Conservation (phyloP, 2,113 vertebrate genomes). For the Pseudorhombus dupliciocellatus region DNA sequence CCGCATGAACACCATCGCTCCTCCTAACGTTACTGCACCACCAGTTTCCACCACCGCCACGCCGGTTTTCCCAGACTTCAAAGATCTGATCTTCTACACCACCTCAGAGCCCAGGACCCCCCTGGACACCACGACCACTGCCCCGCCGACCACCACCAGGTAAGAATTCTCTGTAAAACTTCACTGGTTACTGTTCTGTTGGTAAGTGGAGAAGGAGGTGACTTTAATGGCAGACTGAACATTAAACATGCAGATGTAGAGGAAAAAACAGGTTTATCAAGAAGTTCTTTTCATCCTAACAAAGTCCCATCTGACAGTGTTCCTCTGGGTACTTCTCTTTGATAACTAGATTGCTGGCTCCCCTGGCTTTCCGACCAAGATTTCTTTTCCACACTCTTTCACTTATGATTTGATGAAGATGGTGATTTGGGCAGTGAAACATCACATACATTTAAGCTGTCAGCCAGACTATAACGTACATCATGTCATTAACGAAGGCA, state of each 20-base stretch:
- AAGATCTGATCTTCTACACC: constrained; percentile 49
- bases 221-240: background rate
- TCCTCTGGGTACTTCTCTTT: constrained; percentile 9
- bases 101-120: constrained; percentile 47
- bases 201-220: background rate
- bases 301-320: background rate
- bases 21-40: constrained; percentile 37
- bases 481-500: constrained; percentile 1
- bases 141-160: constrained; percentile 38
- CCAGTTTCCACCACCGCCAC: constrained; percentile 21
- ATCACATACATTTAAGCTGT: constrained; percentile 38
- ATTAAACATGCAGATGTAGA: background rate
- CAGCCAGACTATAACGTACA: constrained; percentile 8
- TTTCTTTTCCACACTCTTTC: constrained; percentile 12
- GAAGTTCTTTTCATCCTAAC: background rate
- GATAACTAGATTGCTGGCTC: constrained; percentile 5
- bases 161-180: too few species aligned
- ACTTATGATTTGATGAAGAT: constrained; percentile 26
- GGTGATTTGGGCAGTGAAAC: constrained; percentile 25
- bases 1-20: constrained; percentile 73
- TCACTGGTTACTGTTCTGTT: background rate
- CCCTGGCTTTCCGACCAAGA: background rate
- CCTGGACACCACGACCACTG: constrained; percentile 28
- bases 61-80: constrained; percentile 38
- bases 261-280: too few species aligned